Percentiles rank a stretch among this genome's conserved stretches.
These are phyloP conservation scores for Drosophila histrio DNA, from an alignment of 2,888 invertebrate genomes.

Conservation along the genomic window DNA sequence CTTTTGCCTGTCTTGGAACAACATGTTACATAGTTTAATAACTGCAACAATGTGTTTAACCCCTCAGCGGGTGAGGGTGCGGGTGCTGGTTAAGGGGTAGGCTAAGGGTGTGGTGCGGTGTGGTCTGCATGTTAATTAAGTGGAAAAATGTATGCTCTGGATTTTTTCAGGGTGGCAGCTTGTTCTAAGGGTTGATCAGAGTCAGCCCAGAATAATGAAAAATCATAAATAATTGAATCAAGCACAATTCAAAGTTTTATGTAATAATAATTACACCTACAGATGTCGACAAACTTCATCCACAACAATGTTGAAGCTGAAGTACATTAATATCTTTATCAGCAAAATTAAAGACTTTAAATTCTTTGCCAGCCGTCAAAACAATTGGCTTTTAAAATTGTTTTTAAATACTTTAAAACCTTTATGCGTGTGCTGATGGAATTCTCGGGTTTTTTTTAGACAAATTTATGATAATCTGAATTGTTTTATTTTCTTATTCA, in stretches of 20 bases:
- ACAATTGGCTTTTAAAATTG: slow-evolving; percentile 31
- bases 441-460: neutral
- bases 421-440: neutral
- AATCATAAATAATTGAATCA: slow-evolving; percentile 58
- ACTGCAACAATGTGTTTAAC: slow-evolving; percentile 73
- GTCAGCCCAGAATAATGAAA: slow-evolving; percentile 18
- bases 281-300: slow-evolving; percentile 39
- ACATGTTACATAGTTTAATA: slow-evolving; percentile 65
- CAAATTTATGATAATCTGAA: neutral
- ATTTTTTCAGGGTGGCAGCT: slow-evolving; percentile 20
- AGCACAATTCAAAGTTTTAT: slow-evolving; percentile 33
- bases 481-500: neutral
- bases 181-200: slow-evolving; percentile 22
- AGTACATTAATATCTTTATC: neutral
- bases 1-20: slow-evolving; percentile 22
- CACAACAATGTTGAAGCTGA: slow-evolving; percentile 17
- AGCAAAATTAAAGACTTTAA: slow-evolving; percentile 15
- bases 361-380: slow-evolving; percentile 3
- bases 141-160: slow-evolving; percentile 60
- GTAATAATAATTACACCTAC: slow-evolving; percentile 37
- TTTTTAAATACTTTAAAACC: slow-evolving; percentile 29
- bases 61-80: slow-evolving; percentile 29
- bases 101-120: slow-evolving; percentile 35
- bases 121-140: slow-evolving; percentile 74
- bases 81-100: slow-evolving; percentile 8